These are phyloP conservation scores for Xenopus borealis DNA, from an alignment of 2,113 vertebrate genomes.

Conservation along the genomic window DNA sequence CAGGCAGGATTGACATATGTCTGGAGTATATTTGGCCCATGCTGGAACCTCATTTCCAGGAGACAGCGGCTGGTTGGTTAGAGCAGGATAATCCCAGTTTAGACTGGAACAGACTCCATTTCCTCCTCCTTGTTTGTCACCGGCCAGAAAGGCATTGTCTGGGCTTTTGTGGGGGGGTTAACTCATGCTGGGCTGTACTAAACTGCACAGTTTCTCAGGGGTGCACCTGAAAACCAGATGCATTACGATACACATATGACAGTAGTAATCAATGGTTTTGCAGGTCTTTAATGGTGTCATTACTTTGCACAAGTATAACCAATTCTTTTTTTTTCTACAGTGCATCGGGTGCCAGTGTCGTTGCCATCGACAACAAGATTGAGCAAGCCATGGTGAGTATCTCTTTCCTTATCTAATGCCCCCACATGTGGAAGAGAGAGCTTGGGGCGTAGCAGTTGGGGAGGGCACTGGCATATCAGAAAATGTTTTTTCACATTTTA, in stretches of 20 bases:
- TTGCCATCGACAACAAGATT: conserved; percentile 98
- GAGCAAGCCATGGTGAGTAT: conserved; percentile 96
- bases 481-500: too few relatives aligned
- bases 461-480: too few relatives aligned
- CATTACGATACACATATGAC: too few relatives aligned
- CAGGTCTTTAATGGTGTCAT: too few relatives aligned
- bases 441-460: neutral
- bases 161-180: conserved; percentile 7
- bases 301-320: conserved; percentile 15
- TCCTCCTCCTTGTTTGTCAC: conserved; percentile 24
- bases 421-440: neutral
- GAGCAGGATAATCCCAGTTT: conserved; percentile 38
- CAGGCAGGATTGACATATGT: too few relatives aligned
- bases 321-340: conserved; percentile 60
- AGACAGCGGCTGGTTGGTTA: conserved; percentile 44
- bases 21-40: too few relatives aligned
- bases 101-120: conserved; percentile 2
- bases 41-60: neutral
- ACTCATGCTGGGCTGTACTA: neutral
- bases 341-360: conserved; percentile 94
- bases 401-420: neutral
- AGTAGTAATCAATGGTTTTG: too few relatives aligned
- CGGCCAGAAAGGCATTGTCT: conserved; percentile 30
- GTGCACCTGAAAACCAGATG: too few relatives aligned
- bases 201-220: neutral